These are phyloP conservation scores for Phrixothrix hirtus DNA, from an alignment of 2,888 invertebrate genomes.

Conservation along the genomic window DNA sequence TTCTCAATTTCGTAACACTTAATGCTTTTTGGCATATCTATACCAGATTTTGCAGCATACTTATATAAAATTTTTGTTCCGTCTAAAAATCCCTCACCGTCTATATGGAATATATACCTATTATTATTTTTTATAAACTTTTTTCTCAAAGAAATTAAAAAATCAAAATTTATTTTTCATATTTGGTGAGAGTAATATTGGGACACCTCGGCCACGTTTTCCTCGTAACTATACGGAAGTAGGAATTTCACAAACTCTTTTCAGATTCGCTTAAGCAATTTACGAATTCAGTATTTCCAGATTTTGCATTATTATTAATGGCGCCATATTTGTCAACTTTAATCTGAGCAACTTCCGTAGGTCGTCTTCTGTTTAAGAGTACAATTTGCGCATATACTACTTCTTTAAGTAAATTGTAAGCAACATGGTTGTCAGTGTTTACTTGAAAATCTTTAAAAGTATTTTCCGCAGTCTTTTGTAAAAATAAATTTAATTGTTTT, in stretches of 20 bases:
- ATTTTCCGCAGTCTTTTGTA: too few relatives aligned
- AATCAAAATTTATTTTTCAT: slow-evolving; percentile 33
- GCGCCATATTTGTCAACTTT: slow-evolving; percentile 19
- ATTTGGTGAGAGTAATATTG: slow-evolving; percentile 26
- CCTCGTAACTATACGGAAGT: slow-evolving; percentile 28
- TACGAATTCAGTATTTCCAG: slow-evolving; percentile 20
- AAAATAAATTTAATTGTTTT: slow-evolving; percentile 32
- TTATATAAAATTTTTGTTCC: slow-evolving; percentile 33
- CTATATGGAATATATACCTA: slow-evolving; percentile 28
- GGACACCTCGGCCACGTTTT: slow-evolving; percentile 31
- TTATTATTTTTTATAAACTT: slow-evolving; percentile 25
- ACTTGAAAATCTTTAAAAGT: background rate
- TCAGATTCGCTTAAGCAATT: slow-evolving; percentile 32
- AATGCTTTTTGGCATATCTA: slow-evolving; percentile 15
- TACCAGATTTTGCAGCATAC: slow-evolving; percentile 27
- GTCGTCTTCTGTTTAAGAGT: slow-evolving; percentile 30
- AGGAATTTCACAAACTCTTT: slow-evolving; percentile 27
- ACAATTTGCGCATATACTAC: slow-evolving; percentile 34
- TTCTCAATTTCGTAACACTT: slow-evolving; percentile 28
- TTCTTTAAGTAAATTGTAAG: too few relatives aligned
- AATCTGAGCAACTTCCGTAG: slow-evolving; percentile 30
- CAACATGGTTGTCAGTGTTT: background rate
- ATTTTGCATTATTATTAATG: slow-evolving; percentile 8
- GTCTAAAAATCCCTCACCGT: slow-evolving; percentile 23
- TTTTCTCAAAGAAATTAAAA: slow-evolving; percentile 15